Base-by-base conservation (phyloP, 2,888 invertebrate genomes). In the Bedellia somnulentella region DNA sequence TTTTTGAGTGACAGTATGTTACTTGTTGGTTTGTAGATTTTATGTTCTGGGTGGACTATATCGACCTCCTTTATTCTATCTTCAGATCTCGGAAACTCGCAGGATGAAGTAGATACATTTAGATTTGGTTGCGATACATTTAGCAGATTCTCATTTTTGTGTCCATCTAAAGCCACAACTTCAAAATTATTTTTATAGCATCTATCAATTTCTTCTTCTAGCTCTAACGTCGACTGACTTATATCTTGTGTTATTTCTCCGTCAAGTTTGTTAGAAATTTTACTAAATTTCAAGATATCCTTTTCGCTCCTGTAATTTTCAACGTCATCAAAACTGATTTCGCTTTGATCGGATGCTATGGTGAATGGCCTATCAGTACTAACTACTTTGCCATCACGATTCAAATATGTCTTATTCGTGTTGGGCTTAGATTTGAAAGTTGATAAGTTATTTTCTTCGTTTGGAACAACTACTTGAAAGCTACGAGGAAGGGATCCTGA, bases 401-500 rank as follows among this genome's bases (percentile, higher is more conserved):
- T 81, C 6, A 81, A 47, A 43, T 81, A 81, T 2, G 71, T 70
- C 44, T 76, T 77, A 35, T 59, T 73, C 36, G 59, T 50, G 47
- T 61, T 63, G 35, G 67, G 61, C 52, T 67, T 64, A 52, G 56
- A 64, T 62, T 68, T 68, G 49, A 64, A 63, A 10, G 63, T 56
- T 28, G 49, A 66, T 32, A 58, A 49, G 37, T 60, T 61, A 27
- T 45, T 58, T 15, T 78, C 75, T 22, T 79, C 76, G 40, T 67
- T 77, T 30, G 71, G 76, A 42, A 77, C 78, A 24, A 77, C 66
- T 15, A 83, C 78, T 58, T 88, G 88, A 44, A 89, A 89, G 45
- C 88, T 88, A 42, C 89, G 76, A 0, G 89, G 89, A 31, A 89
- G 55, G 1, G 89, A 89, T 13, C 88, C 89, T 9, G 87, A 84